Base-by-base conservation (phyloP, 2,888 invertebrate species). In the Leptinotarsa haldemani region DNA sequence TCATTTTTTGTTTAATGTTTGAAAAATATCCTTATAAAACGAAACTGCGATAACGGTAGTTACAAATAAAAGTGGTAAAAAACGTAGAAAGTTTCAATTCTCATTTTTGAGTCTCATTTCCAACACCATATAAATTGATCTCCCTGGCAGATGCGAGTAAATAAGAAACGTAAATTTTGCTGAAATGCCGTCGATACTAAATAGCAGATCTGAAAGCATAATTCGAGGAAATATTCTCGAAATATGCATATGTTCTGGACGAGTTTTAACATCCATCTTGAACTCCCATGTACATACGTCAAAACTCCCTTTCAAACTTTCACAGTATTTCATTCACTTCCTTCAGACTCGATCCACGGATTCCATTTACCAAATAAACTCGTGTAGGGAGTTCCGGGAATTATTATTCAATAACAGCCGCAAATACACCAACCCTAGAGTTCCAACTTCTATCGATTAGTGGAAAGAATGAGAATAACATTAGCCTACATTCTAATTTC, bases 401-500 rank as follows among this genome's bases (percentile, higher is more conserved):
- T 53, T 74, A 52, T 67, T 70, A 64, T 70, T 70, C 48, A 30
- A 70, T 70, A 74, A 74, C 18, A 61, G 65, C 58, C 64, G 61
- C 69, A 73, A 56, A 61, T 61, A 61, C 3, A 61, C 61, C 40
- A n/a, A 61, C 69, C 65, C 50, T 48, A 65, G 73, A 73, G 65
- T 66, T 53, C 72, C 20, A 69, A 65, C 69, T 53, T 53, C 18
- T 74, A 74, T 75, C 72, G 72, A 71, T 75, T 75, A 69, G 56
- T 30, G 22, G 46, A 69, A 46, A 67, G 71, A 25, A 66, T 63
- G 69, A 66, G 74, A 77, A 74, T 78, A 77, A 73, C 73, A 75
- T 77, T 77, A 77, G 73, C 74, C 72, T 71, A 74, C 67, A 77
- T 76, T 69, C 22, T 65, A 65, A 69, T 64, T 70, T 73, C 40